These are phyloP conservation scores for Chrysodeixis includens DNA, from an alignment of 2,888 invertebrate species.

Conservation along the genomic window DNA sequence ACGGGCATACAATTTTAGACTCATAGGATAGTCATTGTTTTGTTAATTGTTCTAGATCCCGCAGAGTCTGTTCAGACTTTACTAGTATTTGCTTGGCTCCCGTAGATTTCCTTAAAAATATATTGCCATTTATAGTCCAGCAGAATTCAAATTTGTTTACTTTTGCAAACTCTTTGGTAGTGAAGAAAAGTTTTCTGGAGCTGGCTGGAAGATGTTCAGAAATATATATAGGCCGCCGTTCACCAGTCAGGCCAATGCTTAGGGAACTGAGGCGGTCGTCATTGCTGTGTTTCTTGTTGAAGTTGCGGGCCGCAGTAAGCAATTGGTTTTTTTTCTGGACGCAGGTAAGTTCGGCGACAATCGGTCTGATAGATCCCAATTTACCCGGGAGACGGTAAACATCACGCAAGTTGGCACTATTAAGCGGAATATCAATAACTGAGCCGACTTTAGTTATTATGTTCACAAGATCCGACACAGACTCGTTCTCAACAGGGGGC, in stretches of 20 bases:
- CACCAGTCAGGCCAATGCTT: not conserved
- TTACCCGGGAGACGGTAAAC: slow-evolving; percentile 10
- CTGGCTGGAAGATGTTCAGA: slow-evolving; percentile 1
- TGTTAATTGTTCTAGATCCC: not conserved
- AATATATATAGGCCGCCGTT: not conserved
- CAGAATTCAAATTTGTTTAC: not conserved
- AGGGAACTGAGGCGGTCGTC: not conserved
- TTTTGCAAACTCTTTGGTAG: slow-evolving; percentile 9
- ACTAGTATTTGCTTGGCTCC: slow-evolving; percentile 7
- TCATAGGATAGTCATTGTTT: not conserved
- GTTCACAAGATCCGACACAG: not conserved
- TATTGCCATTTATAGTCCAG: slow-evolving; percentile 9
- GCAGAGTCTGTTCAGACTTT: not conserved
- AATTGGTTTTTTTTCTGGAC: slow-evolving; percentile 4
- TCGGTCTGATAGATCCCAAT: not conserved
- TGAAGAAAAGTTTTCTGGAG: slow-evolving; percentile 9
- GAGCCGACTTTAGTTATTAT: slow-evolving; percentile 4
- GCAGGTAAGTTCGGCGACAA: slow-evolving; percentile 3
- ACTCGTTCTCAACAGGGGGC: not conserved
- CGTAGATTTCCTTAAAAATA: not conserved
- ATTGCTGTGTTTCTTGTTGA: slow-evolving; percentile 1
- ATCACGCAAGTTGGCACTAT: not conserved
- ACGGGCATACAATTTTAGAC: not conserved
- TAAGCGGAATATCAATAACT: not conserved
- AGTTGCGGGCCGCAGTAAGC: not conserved